A percentile compares a stretch with the other conserved stretches of the same genome.
Evolutionary conservation across 2,797 vertebrate genomes (phyloP).

Genomic region (Tachyglossus aculeatus): DNA sequence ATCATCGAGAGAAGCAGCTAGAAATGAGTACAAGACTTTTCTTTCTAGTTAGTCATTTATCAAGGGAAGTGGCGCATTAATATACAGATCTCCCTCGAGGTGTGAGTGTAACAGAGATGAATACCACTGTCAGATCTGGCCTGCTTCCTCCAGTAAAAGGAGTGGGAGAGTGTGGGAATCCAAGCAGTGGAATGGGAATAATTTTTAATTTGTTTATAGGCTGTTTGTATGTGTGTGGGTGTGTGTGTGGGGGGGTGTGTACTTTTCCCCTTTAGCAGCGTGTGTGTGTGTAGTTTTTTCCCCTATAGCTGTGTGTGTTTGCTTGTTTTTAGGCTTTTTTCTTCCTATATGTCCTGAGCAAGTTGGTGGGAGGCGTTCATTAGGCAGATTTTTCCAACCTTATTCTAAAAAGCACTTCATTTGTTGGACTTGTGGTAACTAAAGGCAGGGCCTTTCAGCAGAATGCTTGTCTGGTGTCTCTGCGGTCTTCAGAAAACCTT

Average conservation of each 20-base stretch:
- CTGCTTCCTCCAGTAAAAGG: conserved; percentile 75
- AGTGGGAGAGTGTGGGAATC: conserved; percentile 67
- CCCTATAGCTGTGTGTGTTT: too few relatives aligned
- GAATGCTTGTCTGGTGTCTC: too few relatives aligned
- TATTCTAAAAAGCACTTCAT: too few relatives aligned
- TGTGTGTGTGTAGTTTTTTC: too few relatives aligned
- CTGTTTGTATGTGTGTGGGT: not conserved
- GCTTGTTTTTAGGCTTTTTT: too few relatives aligned
- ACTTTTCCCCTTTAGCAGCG: too few relatives aligned
- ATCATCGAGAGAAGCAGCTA: conserved; percentile 74
- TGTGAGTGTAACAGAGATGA: conserved; percentile 82
- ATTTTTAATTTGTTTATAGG: conserved; percentile 54
- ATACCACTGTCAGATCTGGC: conserved; percentile 81
- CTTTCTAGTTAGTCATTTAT: conserved; percentile 89
- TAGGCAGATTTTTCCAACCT: too few relatives aligned
- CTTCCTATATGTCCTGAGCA: too few relatives aligned
- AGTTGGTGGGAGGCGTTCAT: too few relatives aligned
- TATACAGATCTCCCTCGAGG: conserved; percentile 89
- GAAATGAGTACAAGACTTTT: conserved; percentile 85
- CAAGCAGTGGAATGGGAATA: conserved; percentile 65
- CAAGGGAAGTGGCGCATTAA: conserved; percentile 89
- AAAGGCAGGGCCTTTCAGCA: too few relatives aligned
- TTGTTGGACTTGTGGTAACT: too few relatives aligned
- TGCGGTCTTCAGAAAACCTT: too few relatives aligned
- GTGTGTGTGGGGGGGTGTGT: not conserved